A percentile compares a stretch with the other conserved stretches of the same genome.
These are phyloP conservation scores for Ericerus pela DNA, from an alignment of 1,140 invertebrate species.

Conservation along the genomic window DNA sequence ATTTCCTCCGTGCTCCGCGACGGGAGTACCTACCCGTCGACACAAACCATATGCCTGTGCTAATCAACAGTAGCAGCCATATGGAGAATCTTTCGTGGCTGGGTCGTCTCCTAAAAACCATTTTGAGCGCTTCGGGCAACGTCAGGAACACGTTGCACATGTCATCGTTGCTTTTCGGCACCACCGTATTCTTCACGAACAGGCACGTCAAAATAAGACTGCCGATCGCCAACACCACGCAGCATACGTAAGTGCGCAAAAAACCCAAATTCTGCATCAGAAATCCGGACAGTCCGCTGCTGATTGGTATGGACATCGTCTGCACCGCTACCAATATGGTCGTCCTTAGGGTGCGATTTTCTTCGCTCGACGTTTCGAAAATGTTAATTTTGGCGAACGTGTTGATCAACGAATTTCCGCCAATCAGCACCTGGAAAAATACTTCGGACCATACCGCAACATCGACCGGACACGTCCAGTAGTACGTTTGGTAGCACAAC, in stretches of 20 bases:
- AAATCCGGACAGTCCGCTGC: not conserved
- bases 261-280: not conserved
- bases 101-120: too few relatives aligned
- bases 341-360: not conserved
- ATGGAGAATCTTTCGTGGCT: too few relatives aligned
- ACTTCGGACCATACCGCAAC: not conserved
- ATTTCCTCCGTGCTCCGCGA: too few relatives aligned
- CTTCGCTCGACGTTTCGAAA: not conserved
- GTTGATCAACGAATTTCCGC: not conserved
- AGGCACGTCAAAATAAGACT: not conserved
- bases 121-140: too few relatives aligned
- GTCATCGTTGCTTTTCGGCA: too few relatives aligned
- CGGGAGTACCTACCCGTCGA: too few relatives aligned
- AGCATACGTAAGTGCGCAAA: not conserved
- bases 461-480: not conserved
- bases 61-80: too few relatives aligned
- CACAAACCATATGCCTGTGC: too few relatives aligned
- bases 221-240: not conserved
- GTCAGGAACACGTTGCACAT: too few relatives aligned
- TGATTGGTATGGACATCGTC: not conserved
- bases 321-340: not conserved
- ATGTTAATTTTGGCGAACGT: not conserved
- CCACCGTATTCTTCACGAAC: too few relatives aligned
- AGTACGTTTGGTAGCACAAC: not conserved
- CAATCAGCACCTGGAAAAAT: not conserved